Evolutionary conservation across 2,797 vertebrate species (phyloP).

Genomic region (Brachyalestes nurse): DNA sequence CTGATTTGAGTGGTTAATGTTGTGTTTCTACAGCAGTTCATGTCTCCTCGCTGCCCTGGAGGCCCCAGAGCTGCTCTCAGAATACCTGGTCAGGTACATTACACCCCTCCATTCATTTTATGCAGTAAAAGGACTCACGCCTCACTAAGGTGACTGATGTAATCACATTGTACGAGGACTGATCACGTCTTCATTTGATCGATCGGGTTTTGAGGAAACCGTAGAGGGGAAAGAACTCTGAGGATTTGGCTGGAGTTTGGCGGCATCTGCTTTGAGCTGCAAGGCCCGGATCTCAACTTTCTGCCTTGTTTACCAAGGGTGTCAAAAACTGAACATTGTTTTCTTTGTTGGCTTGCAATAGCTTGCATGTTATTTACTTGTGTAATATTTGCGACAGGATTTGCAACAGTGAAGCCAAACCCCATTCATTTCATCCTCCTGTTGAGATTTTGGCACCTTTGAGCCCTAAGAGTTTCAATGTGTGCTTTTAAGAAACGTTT

Average conservation of each 20-base stretch:
- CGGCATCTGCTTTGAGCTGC: not conserved
- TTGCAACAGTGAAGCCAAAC: not conserved
- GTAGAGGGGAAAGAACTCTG: not conserved
- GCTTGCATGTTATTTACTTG: no score
- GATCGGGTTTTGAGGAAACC: not conserved
- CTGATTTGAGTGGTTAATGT: no score
- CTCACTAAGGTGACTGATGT: conserved; percentile 2
- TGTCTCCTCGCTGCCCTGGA: conserved; percentile 97
- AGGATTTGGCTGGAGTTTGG: no score
- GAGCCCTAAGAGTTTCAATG: not conserved
- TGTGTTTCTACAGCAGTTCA: conserved; percentile 93
- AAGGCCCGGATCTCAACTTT: not conserved
- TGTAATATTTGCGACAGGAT: not conserved
- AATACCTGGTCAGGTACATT: conserved; percentile 93
- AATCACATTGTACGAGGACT: not conserved
- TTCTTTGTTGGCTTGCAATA: not conserved
- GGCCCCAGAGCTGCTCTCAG: conserved; percentile 93
- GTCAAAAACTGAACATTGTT: not conserved
- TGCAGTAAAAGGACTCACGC: not conserved
- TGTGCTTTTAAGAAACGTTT: not conserved
- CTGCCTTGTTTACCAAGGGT: not conserved
- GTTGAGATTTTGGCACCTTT: not conserved
- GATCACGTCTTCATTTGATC: not conserved
- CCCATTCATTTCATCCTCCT: not conserved
- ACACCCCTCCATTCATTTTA: not conserved